Percentiles rank a stretch among this genome's conserved stretches.
phyloP scores from a whole-genome alignment of 2,888 invertebrate genomes.

The Bellardia bayeri region DNA sequence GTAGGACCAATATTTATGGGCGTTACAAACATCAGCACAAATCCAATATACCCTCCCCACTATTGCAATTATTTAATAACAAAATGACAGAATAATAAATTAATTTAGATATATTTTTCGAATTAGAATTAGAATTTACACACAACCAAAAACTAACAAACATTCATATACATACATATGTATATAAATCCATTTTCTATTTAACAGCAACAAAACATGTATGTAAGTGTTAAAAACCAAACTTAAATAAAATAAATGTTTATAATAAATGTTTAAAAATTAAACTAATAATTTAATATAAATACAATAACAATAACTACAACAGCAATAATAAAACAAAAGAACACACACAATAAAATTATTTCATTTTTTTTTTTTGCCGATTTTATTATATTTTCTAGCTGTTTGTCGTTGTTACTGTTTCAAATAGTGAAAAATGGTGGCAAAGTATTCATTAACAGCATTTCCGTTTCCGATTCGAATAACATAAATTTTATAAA shows the following conservation, averaged over 20 bases:
- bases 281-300: conserved; percentile 43
- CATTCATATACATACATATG: neutral
- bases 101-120: conserved; percentile 37
- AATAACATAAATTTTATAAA: conserved; percentile 60
- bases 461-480: conserved; percentile 57
- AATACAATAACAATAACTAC: neutral
- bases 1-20: too few relatives aligned
- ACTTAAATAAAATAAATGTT: conserved; percentile 21
- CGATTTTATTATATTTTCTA: conserved; percentile 26
- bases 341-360: conserved; percentile 20
- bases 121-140: conserved; percentile 29
- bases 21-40: too few relatives aligned
- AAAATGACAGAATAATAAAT: conserved; percentile 47
- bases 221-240: conserved; percentile 28
- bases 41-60: too few relatives aligned
- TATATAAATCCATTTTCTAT: neutral
- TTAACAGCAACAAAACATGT: neutral
- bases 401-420: neutral
- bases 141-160: neutral
- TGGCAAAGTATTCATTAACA: conserved; percentile 65
- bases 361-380: conserved; percentile 32
- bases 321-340: neutral
- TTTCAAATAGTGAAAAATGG: conserved; percentile 49
- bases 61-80: conserved; percentile 32
- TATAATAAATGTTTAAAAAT: conserved; percentile 37